Conservation (phyloP, 2,888 invertebrate genomes). For the Oegoconia quadripuncta region DNA sequence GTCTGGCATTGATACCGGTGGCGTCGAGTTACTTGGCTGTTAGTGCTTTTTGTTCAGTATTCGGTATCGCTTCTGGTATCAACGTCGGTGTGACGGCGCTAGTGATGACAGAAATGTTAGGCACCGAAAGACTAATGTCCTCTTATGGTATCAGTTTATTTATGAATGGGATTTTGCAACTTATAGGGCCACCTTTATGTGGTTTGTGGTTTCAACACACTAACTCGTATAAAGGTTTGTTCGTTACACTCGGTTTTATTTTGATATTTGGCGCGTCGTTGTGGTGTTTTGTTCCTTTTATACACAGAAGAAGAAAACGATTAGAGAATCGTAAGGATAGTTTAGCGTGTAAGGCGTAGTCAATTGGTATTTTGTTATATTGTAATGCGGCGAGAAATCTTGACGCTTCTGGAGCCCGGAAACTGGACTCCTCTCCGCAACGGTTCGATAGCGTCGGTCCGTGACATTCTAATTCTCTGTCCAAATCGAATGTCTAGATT, state of each 20-base stretch:
- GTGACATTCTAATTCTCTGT: too few species aligned
- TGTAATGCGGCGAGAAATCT: too few species aligned
- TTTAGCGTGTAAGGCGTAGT: slow-evolving; percentile 41
- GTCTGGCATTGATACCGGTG: slow-evolving; percentile 84
- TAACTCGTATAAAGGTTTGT: slow-evolving; percentile 84
- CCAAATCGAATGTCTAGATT: too few species aligned
- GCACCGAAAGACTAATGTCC: slow-evolving; percentile 89
- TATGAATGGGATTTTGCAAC: slow-evolving; percentile 89
- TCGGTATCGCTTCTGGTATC: slow-evolving; percentile 90
- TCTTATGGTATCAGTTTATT: slow-evolving; percentile 93
- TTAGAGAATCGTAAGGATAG: slow-evolving; percentile 27
- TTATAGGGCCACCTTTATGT: slow-evolving; percentile 91
- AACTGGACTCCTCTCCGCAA: too few species aligned
- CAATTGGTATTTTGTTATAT: not conserved
- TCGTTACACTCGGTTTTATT: slow-evolving; percentile 85
- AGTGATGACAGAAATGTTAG: slow-evolving; percentile 92
- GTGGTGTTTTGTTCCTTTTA: slow-evolving; percentile 88
- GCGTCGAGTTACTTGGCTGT: slow-evolving; percentile 82
- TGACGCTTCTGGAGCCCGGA: too few species aligned
- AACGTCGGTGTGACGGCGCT: slow-evolving; percentile 93
- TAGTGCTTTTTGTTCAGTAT: slow-evolving; percentile 85
- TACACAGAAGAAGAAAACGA: slow-evolving; percentile 64
- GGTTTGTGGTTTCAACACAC: slow-evolving; percentile 84
- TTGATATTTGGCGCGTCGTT: slow-evolving; percentile 85
- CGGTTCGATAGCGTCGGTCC: too few species aligned